These are phyloP conservation scores for Chydorus sphaericus DNA, from an alignment of 2,888 invertebrate genomes.

Conservation along the genomic window DNA sequence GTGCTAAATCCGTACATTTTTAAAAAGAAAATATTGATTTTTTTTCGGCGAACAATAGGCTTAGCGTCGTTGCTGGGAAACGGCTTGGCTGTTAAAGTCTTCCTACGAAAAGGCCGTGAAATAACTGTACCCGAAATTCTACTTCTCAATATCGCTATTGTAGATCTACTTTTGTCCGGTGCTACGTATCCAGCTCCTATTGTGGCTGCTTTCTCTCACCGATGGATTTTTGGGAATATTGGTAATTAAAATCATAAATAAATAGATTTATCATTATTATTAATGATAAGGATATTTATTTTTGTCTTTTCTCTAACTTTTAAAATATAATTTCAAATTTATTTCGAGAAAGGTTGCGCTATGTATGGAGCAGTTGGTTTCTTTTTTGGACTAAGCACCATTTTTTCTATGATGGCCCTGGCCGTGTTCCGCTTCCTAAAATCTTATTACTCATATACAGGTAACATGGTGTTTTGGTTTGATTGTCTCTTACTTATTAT, in stretches of 20 bases:
- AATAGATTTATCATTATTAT: too few relatives aligned
- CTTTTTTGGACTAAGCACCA: slow-evolving; percentile 20
- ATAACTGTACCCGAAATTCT: slow-evolving; percentile 20
- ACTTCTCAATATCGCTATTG: slow-evolving; percentile 20
- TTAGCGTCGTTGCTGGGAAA: background rate
- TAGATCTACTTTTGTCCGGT: slow-evolving; percentile 19
- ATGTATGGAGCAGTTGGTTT: slow-evolving; percentile 21
- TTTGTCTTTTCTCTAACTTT: too few relatives aligned
- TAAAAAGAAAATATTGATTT: too few relatives aligned
- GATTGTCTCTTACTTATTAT: too few relatives aligned
- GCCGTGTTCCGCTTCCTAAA: slow-evolving; percentile 21
- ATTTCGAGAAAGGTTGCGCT: slow-evolving; percentile 21
- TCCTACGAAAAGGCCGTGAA: too few relatives aligned
- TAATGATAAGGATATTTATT: too few relatives aligned
- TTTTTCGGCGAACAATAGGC: too few relatives aligned
- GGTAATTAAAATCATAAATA: too few relatives aligned
- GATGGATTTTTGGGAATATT: slow-evolving; percentile 19
- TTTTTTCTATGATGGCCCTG: slow-evolving; percentile 19
- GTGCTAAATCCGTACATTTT: too few relatives aligned
- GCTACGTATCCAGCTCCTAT: slow-evolving; percentile 20
- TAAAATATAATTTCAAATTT: too few relatives aligned
- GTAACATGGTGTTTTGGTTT: too few relatives aligned
- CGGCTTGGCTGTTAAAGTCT: background rate
- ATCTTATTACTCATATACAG: slow-evolving; percentile 18
- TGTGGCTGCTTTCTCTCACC: slow-evolving; percentile 19